Evolutionary conservation across 2,113 vertebrate species (phyloP).

Genomic region (Cyprinodon brontotheroides): DNA sequence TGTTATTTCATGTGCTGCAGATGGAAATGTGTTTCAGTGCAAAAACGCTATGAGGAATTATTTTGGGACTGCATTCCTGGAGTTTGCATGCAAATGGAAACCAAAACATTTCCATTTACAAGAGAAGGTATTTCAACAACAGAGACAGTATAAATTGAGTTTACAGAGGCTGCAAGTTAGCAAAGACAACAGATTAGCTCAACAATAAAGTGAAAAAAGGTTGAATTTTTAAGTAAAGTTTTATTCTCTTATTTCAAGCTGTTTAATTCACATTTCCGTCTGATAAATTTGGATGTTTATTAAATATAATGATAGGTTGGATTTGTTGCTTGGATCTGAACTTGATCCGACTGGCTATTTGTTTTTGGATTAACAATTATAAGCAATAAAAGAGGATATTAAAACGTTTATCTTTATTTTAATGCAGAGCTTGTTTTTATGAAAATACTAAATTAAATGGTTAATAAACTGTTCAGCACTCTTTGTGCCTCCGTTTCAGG

Average conservation of each 20-base stretch:
- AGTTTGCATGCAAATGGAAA: constrained; percentile 33
- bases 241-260: neutral
- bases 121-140: neutral
- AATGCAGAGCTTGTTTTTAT: neutral
- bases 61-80: constrained; percentile 4
- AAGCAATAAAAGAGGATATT: neutral
- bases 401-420: neutral
- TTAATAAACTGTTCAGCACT: neutral
- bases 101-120: constrained; percentile 29
- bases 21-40: constrained; percentile 59
- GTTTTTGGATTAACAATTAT: neutral
- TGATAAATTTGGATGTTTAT: neutral
- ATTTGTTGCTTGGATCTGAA: neutral
- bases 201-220: constrained; percentile 1
- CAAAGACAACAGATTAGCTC: constrained; percentile 36
- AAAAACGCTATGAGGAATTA: constrained; percentile 11
- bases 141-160: neutral
- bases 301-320: neutral
- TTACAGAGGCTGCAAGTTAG: constrained; percentile 2
- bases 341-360: neutral
- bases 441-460: neutral
- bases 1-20: constrained; percentile 63
- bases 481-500: neutral
- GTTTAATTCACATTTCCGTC: no score
- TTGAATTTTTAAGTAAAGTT: no score